These are phyloP conservation scores for Paramisgurnus dabryanus DNA, from an alignment of 2,113 vertebrate genomes.

Conservation along the genomic window DNA sequence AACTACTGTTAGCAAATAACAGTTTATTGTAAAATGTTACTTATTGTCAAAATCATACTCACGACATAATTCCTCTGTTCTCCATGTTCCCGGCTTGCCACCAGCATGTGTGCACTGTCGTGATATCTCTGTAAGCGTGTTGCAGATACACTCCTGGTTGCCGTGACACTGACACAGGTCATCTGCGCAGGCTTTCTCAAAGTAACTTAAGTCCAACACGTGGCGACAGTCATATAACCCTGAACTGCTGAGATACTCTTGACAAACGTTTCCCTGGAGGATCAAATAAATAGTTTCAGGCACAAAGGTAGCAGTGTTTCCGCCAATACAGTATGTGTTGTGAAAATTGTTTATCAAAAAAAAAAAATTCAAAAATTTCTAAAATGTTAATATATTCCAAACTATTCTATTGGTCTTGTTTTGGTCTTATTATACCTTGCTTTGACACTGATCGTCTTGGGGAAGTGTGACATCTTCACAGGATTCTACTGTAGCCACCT, in stretches of 20 bases:
- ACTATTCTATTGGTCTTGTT: neutral
- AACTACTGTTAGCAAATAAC: too few species aligned
- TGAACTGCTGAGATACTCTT: slow-evolving; percentile 65
- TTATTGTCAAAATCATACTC: slow-evolving; percentile 73
- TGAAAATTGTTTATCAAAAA: too few species aligned
- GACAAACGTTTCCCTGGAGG: slow-evolving; percentile 66
- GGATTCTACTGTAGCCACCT: slow-evolving; percentile 74
- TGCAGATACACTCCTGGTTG: slow-evolving; percentile 77
- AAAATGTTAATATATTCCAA: too few species aligned
- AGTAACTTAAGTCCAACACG: slow-evolving; percentile 73
- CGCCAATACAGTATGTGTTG: neutral
- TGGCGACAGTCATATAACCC: slow-evolving; percentile 77
- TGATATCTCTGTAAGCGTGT: slow-evolving; percentile 86
- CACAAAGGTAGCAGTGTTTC: neutral
- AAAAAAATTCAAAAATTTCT: too few species aligned
- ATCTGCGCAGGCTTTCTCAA: slow-evolving; percentile 77
- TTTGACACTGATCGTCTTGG: slow-evolving; percentile 19
- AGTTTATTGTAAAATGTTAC: neutral
- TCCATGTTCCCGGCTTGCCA: slow-evolving; percentile 80
- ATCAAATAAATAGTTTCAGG: neutral
- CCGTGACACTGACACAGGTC: slow-evolving; percentile 79
- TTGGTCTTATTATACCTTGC: slow-evolving; percentile 50
- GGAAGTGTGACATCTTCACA: slow-evolving; percentile 69
- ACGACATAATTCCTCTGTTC: slow-evolving; percentile 78
- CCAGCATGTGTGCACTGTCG: slow-evolving; percentile 89